Percentiles rank a stretch among this genome's conserved stretches.
These are phyloP conservation scores for Centropus unirufus DNA, from an alignment of 2,113 vertebrate genomes.

Conservation along the genomic window DNA sequence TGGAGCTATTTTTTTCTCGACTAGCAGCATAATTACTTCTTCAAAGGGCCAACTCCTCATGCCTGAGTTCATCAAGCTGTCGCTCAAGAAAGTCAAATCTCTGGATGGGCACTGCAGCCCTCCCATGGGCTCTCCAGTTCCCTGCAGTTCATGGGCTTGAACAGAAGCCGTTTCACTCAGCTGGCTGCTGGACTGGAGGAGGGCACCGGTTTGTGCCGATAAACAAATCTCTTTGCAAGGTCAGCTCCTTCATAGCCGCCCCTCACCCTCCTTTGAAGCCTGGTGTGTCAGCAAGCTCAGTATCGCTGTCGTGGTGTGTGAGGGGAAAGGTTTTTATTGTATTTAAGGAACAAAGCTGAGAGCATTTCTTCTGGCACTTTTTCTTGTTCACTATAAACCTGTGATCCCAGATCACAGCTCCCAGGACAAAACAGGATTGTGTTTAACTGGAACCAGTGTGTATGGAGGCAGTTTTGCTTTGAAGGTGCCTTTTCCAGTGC, in stretches of 20 bases:
- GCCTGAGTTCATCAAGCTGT: slow-evolving; percentile 50
- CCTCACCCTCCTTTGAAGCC: neutral
- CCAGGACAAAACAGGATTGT: neutral
- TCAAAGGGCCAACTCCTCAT: slow-evolving; percentile 31
- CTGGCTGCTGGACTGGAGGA: neutral
- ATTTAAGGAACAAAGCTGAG: neutral
- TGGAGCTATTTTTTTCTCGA: neutral
- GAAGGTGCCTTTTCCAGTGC: neutral
- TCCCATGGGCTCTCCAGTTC: neutral
- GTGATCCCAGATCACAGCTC: neutral
- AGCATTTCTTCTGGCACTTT: neutral
- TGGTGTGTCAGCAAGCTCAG: neutral
- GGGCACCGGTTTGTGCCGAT: neutral
- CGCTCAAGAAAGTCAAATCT: slow-evolving; percentile 8
- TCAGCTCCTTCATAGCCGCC: neutral
- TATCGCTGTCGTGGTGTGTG: neutral
- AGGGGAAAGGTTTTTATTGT: neutral
- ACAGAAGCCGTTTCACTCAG: slow-evolving; percentile 23
- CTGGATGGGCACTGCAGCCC: neutral
- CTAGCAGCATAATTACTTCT: slow-evolving; percentile 29
- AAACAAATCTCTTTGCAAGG: slow-evolving; percentile 11
- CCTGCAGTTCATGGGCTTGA: neutral
- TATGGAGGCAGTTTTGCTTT: neutral
- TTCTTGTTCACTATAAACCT: neutral
- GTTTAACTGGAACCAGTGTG: neutral